Conservation (phyloP, 2,888 invertebrate species). For the Rhagonycha fulva region DNA sequence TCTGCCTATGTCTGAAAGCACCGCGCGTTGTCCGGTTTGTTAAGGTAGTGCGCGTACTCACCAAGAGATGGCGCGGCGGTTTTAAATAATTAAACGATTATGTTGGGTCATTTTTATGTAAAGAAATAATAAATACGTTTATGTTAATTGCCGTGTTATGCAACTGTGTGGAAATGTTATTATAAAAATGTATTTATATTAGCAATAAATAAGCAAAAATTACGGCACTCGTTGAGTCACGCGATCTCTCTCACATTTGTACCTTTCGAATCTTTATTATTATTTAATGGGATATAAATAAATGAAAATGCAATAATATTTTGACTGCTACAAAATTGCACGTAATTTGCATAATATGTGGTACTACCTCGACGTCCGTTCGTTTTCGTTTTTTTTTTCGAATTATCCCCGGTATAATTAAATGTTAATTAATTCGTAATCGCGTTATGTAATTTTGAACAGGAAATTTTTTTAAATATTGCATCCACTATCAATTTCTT, state of each 20-base stretch:
- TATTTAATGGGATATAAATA: background rate
- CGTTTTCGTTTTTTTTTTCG: background rate
- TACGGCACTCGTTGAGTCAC: constrained; percentile 25
- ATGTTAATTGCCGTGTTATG: constrained; percentile 12
- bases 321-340: background rate
- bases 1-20: background rate
- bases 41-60: background rate
- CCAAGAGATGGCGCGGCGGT: background rate
- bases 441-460: background rate
- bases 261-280: constrained; percentile 16
- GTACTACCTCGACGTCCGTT: background rate
- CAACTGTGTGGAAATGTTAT: constrained; percentile 16
- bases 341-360: background rate
- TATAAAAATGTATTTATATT: constrained; percentile 19
- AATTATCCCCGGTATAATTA: background rate
- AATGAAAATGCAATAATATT: background rate
- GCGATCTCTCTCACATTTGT: constrained; percentile 15
- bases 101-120: background rate
- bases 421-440: background rate
- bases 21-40: too few species aligned
- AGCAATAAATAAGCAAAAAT: constrained; percentile 20
- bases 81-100: background rate
- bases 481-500: background rate
- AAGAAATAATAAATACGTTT: background rate
- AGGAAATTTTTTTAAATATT: background rate